phyloP scores from a whole-genome alignment of 2,888 invertebrate genomes.

The Sturmia bella region DNA sequence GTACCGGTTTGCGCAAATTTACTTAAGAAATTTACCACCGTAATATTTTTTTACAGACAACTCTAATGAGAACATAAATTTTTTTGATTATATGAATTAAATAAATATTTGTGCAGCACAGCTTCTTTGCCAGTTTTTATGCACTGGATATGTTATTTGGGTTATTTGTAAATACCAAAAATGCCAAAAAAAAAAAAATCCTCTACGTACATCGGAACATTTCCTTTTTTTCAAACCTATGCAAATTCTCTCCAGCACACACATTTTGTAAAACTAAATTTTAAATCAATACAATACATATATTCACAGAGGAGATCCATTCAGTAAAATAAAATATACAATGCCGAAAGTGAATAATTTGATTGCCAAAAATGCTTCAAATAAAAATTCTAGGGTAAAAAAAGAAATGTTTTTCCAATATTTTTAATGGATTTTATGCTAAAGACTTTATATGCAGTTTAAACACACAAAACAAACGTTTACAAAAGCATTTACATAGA shows the following conservation, averaged over 20 bases:
- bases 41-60: too few relatives aligned
- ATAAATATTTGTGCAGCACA: too few relatives aligned
- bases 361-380: constrained; percentile 59
- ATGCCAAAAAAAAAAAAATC: constrained; percentile 33
- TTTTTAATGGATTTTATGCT: constrained; percentile 67
- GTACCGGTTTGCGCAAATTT: too few relatives aligned
- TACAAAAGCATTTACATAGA: not conserved
- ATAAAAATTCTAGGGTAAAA: constrained; percentile 32
- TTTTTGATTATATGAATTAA: too few relatives aligned
- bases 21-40: too few relatives aligned
- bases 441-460: constrained; percentile 64
- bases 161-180: constrained; percentile 22
- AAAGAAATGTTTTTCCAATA: constrained; percentile 54
- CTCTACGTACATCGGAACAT: constrained; percentile 25
- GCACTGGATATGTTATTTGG: constrained; percentile 9
- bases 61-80: too few relatives aligned
- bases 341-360: constrained; percentile 48
- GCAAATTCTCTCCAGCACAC: not conserved
- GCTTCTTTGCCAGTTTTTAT: too few relatives aligned
- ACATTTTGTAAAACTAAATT: constrained; percentile 40
- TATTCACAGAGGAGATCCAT: not conserved
- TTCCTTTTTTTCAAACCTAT: constrained; percentile 3
- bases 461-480: constrained; percentile 29
- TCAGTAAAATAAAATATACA: constrained; percentile 14
- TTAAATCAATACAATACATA: constrained; percentile 57